phyloP scores from a whole-genome alignment of 2,797 vertebrate genomes.

The Botia kubotai region DNA sequence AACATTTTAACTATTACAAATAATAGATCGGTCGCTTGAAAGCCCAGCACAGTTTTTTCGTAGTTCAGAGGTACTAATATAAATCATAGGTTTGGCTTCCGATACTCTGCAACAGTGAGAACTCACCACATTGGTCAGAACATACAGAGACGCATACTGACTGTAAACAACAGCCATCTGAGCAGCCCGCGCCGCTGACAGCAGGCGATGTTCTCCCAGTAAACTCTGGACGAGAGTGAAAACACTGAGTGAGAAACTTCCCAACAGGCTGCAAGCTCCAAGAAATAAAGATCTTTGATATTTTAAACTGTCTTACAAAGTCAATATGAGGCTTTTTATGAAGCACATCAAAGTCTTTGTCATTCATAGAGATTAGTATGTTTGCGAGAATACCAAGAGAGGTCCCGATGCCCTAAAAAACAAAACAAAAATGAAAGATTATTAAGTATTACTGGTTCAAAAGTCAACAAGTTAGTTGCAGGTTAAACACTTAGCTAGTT shows the following conservation, averaged over 20 bases:
- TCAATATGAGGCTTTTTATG: constrained; percentile 45
- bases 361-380: constrained; percentile 90
- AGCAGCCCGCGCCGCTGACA: constrained; percentile 89
- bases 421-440: neutral
- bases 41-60: no score
- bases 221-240: constrained; percentile 69
- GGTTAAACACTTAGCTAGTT: no score
- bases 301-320: constrained; percentile 31
- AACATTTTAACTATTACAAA: no score
- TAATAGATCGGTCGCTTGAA: neutral
- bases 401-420: constrained; percentile 87
- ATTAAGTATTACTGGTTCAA: neutral
- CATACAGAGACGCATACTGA: constrained; percentile 89
- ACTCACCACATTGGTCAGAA: constrained; percentile 88
- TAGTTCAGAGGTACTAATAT: no score
- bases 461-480: no score
- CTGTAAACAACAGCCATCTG: constrained; percentile 88
- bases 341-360: constrained; percentile 81
- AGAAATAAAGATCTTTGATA: neutral
- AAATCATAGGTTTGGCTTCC: neutral
- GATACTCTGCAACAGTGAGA: neutral
- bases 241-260: neutral
- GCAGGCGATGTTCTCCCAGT: constrained; percentile 80
- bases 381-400: constrained; percentile 91
- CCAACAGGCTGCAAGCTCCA: neutral